A percentile compares a stretch with the other conserved stretches of the same genome.
Conservation (phyloP, 2,113 vertebrate species). For the Psittacus erithacus region DNA sequence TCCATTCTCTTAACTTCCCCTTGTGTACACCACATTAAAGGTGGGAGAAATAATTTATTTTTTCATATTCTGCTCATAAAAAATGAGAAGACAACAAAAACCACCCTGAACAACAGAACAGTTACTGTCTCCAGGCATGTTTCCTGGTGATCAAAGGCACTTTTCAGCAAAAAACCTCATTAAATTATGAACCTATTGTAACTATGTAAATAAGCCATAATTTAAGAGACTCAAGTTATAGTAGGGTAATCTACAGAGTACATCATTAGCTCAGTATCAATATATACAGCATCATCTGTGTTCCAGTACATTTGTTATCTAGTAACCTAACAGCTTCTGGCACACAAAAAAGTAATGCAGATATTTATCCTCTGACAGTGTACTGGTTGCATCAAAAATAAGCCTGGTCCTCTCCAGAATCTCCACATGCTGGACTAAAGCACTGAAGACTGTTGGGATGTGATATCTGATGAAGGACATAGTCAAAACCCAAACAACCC, state of each 20-base stretch:
- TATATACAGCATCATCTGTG: background rate
- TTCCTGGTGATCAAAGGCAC: background rate
- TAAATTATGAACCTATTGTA: conserved; percentile 3
- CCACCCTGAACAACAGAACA: background rate
- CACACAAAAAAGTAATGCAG: background rate
- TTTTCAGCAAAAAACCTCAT: background rate
- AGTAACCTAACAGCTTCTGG: background rate
- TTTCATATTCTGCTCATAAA: background rate
- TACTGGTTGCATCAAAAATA: background rate
- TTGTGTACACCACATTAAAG: conserved; percentile 14
- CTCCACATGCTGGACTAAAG: background rate
- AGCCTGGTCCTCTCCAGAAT: background rate
- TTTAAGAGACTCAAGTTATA: background rate
- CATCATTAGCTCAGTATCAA: background rate
- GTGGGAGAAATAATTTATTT: background rate
- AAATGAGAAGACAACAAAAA: background rate
- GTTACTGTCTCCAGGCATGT: background rate
- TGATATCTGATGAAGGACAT: background rate
- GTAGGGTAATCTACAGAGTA: background rate
- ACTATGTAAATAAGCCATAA: background rate
- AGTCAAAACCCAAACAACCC: background rate
- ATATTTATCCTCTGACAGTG: background rate
- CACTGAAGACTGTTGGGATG: background rate
- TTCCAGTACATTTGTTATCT: background rate
- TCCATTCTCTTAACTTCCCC: background rate